These are phyloP conservation scores for Aphrocallistes beatrix DNA, from an alignment of 37 sponge, comb jelly and placozoan genomes.

Conservation along the genomic window DNA sequence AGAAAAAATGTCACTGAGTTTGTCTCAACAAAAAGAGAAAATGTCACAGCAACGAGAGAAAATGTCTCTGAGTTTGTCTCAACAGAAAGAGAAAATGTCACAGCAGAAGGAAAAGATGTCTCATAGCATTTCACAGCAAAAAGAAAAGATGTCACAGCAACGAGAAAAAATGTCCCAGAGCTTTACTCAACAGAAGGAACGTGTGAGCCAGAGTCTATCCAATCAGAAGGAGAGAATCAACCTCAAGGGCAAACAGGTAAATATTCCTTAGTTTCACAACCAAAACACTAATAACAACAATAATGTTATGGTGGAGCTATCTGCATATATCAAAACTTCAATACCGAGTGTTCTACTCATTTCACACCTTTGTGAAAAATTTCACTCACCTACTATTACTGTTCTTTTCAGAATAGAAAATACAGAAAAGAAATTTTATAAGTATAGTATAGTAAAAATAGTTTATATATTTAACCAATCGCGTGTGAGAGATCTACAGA, in stretches of 20 bases:
- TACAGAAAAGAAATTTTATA: too few species aligned
- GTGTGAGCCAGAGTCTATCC: neutral
- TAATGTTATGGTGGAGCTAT: too few species aligned
- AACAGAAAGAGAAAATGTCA: neutral
- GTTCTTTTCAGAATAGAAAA: too few species aligned
- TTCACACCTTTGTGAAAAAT: too few species aligned
- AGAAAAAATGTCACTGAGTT: neutral
- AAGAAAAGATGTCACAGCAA: neutral
- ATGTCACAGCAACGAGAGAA: neutral
- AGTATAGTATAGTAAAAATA: too few species aligned
- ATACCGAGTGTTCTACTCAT: too few species aligned
- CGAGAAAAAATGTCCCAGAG: neutral
- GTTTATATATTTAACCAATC: too few species aligned
- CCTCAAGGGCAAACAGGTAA: constrained; percentile 9
- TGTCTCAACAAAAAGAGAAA: neutral
- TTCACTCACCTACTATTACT: too few species aligned
- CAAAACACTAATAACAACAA: too few species aligned
- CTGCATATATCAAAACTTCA: too few species aligned
- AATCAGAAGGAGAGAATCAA: neutral
- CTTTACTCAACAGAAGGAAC: neutral
- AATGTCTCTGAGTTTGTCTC: neutral
- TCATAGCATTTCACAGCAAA: neutral
- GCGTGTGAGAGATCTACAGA: too few species aligned
- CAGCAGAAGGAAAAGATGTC: constrained; percentile 2
- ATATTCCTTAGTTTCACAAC: too few species aligned